Percentiles rank a stretch among this genome's conserved stretches.
Evolutionary conservation across 2,888 invertebrate species (phyloP).

Genomic region (Caenorhabditis virilis): DNA sequence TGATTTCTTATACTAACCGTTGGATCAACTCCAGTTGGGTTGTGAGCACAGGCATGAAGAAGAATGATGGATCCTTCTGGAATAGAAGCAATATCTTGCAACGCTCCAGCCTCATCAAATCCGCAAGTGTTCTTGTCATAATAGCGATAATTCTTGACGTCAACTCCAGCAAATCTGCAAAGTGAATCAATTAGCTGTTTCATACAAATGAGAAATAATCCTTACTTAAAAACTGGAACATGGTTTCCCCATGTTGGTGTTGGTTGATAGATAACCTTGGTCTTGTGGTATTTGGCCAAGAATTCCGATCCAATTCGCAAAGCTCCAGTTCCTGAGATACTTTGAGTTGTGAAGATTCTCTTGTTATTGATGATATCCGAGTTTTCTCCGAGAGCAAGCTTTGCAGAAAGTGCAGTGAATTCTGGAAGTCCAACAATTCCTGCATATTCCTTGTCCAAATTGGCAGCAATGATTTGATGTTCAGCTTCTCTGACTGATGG

Average conservation of each 20-base stretch:
- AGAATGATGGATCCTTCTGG: constrained; percentile 79
- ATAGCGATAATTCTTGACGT: constrained; percentile 88
- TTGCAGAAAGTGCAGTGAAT: constrained; percentile 83
- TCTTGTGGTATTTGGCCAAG: constrained; percentile 77
- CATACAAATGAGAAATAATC: constrained; percentile 2
- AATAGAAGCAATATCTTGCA: constrained; percentile 73
- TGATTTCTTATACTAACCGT: constrained; percentile 15
- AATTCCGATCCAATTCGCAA: constrained; percentile 90
- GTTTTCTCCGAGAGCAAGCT: constrained; percentile 83
- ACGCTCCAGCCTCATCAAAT: constrained; percentile 85
- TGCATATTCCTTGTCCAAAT: constrained; percentile 91
- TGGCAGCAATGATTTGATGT: constrained; percentile 77
- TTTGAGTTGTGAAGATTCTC: constrained; percentile 77
- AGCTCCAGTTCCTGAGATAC: constrained; percentile 93
- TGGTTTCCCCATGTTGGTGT: constrained; percentile 98
- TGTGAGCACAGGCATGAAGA: constrained; percentile 94
- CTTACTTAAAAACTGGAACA: constrained; percentile 84
- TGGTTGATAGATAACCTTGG: constrained; percentile 84
- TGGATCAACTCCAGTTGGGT: constrained; percentile 82
- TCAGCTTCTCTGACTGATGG: constrained; percentile 92
- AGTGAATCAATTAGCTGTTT: constrained; percentile 76
- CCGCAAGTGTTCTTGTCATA: constrained; percentile 91
- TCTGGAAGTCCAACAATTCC: constrained; percentile 80
- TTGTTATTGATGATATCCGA: constrained; percentile 73
- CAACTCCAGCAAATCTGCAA: constrained; percentile 81